Evolutionary conservation across 2,888 invertebrate genomes (phyloP), one percentile per base, ranked within the genome.

Genomic region (Pollenia angustigena): DNA sequence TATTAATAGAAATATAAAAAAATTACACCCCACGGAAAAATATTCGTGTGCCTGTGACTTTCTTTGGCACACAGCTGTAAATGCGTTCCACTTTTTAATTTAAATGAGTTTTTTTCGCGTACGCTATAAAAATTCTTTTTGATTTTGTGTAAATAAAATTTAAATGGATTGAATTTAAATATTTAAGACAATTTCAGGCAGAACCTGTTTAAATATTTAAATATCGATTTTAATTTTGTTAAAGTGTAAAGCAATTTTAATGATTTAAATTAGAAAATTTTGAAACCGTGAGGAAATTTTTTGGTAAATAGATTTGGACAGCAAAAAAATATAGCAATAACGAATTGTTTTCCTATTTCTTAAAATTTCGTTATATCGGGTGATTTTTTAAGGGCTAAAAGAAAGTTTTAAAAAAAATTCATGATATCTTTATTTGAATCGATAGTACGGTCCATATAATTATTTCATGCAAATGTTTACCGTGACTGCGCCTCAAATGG

Each of bases 21-120:
- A 81, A 81, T 58, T 50, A 84, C 87, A 87, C 83, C 87, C 87
- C 87, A 84, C 83, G 78, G 72, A 68, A 68, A 32, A n/a, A 23
- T 16, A n/a, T 75, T 23, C 14, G 9, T 50, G 11, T 50, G 56
- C 32, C 18, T 50, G 42, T 46, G 9, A 46, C 50, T 72, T 66
- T 71, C 64, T 72, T 66, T 71, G 75, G 18, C 44, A 68, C 66
- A 74, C 87, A 87, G 83, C 83, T 87, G 87, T 81, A 84, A 86
- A 86, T 80, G 76, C 64, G 83, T 79, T 83, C 82, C 81, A 84
- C 48, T 72, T 78, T 54, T 74, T 81, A 80, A 76, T 84, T 83
- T 84, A 78, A 81, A 87, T 83, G 64, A 81, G 64, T 66, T 87
- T 58, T 46, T 42, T 79, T 14, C n/a, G 4, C 18, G 18, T 40